A percentile compares a stretch with the other conserved stretches of the same genome.
These are phyloP conservation scores for Dryococelus australis DNA, from an alignment of 2,888 invertebrate species.

Conservation along the genomic window DNA sequence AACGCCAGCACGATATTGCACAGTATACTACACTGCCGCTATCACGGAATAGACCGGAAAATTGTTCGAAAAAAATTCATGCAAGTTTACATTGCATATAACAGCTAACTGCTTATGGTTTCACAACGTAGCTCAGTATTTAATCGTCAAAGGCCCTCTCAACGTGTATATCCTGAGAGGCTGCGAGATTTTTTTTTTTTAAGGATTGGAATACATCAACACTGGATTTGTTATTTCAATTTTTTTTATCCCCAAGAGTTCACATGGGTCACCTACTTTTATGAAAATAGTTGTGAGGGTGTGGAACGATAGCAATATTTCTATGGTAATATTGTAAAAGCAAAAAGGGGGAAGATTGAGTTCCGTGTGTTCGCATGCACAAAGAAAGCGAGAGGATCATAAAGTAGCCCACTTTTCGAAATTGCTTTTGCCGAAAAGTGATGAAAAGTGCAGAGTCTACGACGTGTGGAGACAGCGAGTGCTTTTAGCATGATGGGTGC, in stretches of 20 bases:
- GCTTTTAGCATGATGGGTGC: neutral
- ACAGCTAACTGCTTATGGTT: too few species aligned
- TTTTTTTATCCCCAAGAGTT: neutral
- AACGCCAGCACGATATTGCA: too few species aligned
- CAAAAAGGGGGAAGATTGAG: neutral
- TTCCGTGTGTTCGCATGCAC: neutral
- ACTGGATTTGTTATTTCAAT: too few species aligned
- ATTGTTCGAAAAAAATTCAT: too few species aligned
- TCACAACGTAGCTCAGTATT: too few species aligned
- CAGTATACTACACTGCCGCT: too few species aligned
- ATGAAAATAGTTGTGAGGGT: neutral
- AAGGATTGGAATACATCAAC: too few species aligned
- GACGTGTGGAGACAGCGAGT: neutral
- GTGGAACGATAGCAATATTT: neutral
- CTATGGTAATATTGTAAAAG: neutral
- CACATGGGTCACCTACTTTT: neutral
- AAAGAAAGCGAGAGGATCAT: neutral
- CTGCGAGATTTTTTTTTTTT: too few species aligned
- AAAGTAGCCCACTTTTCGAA: neutral
- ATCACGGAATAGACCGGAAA: too few species aligned
- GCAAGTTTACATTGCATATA: too few species aligned
- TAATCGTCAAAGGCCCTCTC: too few species aligned
- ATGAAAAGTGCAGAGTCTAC: neutral
- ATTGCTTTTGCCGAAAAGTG: neutral
- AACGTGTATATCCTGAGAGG: too few species aligned